Base-by-base conservation (phyloP, 1,140 invertebrate species). In the Trypoxylus dichotomus region DNA sequence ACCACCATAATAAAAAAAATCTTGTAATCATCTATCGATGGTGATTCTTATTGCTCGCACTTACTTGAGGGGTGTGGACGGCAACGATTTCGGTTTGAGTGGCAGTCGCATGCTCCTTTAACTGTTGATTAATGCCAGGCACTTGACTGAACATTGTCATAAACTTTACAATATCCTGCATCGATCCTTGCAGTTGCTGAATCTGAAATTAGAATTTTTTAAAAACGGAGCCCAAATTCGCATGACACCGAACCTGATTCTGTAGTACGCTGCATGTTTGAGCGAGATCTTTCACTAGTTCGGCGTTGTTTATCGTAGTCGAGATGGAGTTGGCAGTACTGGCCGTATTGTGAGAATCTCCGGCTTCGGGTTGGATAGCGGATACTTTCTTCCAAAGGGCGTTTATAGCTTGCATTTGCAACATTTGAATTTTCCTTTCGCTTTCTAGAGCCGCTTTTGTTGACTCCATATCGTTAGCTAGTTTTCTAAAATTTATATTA, bases 341-440 rank as follows among this genome's bases (percentile, higher is more conserved):
- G 11, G 68, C 6, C 13, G 76, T 32, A 71, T 21, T 54, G 5
- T 54, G 13, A n/a, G 27, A 76, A n/a, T 68, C 71, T 10, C 29
- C 47, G 15, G 29, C 54, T 42, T 73, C 77, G 13, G 77, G 88
- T 80, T 94, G 91, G 76, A 94, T 85, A 1, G 90, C 90, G 15
- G 92, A 93, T 15, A 97, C 94, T 87, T 96, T 96, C 85, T 95
- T 95, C 94, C 95, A 97, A 3, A 97, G 86, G 7, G 94, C 93
- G 84, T 94, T 94, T 78, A 96, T 96, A 3, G 95, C 95, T 86
- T 97, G 95, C 91, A 96, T 94, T 86, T 97, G 95, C 58, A 97
- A 85, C 80, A 94, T 90, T 82, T 96, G 93, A 58, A 96, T 91
- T 82, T 95, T 94, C 71, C 95, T 90, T 85, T 97, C 95, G 82